Evolutionary conservation across 1,140 invertebrate species (phyloP).

Genomic region (Chrysoperla carnea): DNA sequence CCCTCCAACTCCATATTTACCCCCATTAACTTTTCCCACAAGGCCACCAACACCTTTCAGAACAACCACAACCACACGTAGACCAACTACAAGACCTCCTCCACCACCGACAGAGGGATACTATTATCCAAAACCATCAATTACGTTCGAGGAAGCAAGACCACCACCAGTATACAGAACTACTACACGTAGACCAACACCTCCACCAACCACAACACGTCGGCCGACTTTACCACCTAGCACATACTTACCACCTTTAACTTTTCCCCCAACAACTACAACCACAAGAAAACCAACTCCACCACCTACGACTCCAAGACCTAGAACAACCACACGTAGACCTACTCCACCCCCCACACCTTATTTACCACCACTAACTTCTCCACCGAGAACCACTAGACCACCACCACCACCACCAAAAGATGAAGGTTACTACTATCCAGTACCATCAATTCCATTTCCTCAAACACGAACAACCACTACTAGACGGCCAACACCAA

Average conservation of each 20-base stretch:
- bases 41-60: no score
- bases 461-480: not conserved
- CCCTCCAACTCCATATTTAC: not conserved
- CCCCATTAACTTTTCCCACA: not conserved
- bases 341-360: not conserved
- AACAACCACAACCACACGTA: not conserved
- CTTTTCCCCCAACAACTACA: not conserved
- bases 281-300: not conserved
- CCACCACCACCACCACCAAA: not conserved
- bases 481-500: not conserved
- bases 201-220: not conserved
- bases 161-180: not conserved
- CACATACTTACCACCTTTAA: not conserved
- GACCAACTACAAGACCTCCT: not conserved
- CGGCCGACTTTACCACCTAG: not conserved
- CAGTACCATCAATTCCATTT: constrained; percentile 1
- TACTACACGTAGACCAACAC: not conserved
- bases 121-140: not conserved
- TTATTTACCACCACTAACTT: not conserved
- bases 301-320: not conserved
- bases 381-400: not conserved
- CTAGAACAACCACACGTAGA: not conserved
- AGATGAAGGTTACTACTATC: not conserved
- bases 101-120: not conserved
- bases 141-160: not conserved